These are phyloP conservation scores for Rhinichthys klamathensis DNA, from an alignment of 2,113 vertebrate genomes.

Conservation along the genomic window DNA sequence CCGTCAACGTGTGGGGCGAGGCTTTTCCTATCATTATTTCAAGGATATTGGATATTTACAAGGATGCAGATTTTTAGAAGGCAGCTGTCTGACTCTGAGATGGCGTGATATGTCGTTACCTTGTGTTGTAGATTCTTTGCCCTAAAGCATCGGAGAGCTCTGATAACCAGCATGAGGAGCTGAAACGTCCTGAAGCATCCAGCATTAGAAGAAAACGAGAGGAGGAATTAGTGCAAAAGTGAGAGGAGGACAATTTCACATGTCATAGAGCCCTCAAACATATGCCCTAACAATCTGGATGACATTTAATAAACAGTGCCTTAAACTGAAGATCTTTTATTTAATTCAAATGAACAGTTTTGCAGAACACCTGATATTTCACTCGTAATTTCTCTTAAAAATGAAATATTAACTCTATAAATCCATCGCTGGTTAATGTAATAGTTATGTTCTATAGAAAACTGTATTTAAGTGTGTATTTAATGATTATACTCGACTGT, in stretches of 20 bases:
- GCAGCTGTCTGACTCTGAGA: no score
- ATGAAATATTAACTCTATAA: not conserved
- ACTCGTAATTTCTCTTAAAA: not conserved
- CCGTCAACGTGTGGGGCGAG: no score
- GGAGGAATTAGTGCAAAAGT: slow-evolving; percentile 48
- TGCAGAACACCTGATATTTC: not conserved
- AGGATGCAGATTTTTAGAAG: no score
- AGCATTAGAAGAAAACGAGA: slow-evolving; percentile 29
- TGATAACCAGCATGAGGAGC: slow-evolving; percentile 45
- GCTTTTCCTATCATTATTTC: no score
- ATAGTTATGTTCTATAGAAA: not conserved
- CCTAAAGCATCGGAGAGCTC: slow-evolving; percentile 43
- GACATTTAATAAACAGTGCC: not conserved
- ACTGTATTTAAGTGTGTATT: not conserved
- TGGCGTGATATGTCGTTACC: not conserved
- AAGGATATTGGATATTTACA: no score
- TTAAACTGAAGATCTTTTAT: not conserved
- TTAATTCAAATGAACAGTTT: not conserved
- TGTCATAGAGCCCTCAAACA: not conserved
- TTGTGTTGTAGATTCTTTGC: slow-evolving; percentile 47
- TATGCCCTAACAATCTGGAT: not conserved
- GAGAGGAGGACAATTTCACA: slow-evolving; percentile 38
- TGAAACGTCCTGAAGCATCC: not conserved
- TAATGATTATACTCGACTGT: not conserved
- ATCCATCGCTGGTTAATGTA: not conserved